These are phyloP conservation scores for Leptinotarsa texana DNA, from an alignment of 1,140 invertebrate species.

Conservation along the genomic window DNA sequence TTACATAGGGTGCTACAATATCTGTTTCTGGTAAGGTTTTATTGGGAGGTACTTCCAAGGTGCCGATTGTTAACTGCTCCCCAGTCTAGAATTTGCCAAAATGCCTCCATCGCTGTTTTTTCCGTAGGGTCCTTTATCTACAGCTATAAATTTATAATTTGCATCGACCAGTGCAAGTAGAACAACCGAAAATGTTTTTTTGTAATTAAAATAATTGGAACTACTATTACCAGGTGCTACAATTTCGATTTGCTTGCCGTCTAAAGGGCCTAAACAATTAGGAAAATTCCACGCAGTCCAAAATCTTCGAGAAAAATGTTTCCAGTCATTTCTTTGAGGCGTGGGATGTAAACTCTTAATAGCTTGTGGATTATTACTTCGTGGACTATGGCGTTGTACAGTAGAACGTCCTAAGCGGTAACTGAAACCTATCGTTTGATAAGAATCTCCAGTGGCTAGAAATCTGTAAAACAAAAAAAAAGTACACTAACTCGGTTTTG, in stretches of 20 bases:
- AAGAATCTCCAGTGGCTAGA: slow-evolving; percentile 21
- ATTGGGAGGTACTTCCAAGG: slow-evolving; percentile 24
- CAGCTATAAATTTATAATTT: slow-evolving; percentile 51
- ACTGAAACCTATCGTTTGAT: slow-evolving; percentile 21
- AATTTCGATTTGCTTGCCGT: slow-evolving; percentile 14
- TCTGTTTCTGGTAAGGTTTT: slow-evolving; percentile 32
- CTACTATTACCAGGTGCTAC: slow-evolving; percentile 13
- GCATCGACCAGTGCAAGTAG: slow-evolving; percentile 53
- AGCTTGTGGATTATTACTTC: slow-evolving; percentile 15
- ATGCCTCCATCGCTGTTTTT: slow-evolving; percentile 53
- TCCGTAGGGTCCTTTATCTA: slow-evolving; percentile 54
- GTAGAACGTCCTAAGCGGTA: slow-evolving; percentile 23
- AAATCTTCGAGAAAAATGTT: slow-evolving; percentile 12
- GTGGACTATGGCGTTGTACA: slow-evolving; percentile 2
- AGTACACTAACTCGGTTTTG: background rate
- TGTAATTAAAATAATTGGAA: slow-evolving; percentile 59
- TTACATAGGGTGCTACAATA: slow-evolving; percentile 41
- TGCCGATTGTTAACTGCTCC: slow-evolving; percentile 24
- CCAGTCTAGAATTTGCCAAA: slow-evolving; percentile 33
- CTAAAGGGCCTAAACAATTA: slow-evolving; percentile 25
- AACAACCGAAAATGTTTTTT: slow-evolving; percentile 55
- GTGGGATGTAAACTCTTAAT: background rate
- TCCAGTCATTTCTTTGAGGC: background rate
- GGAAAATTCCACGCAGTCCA: slow-evolving; percentile 25
- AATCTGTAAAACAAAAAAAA: slow-evolving; percentile 14